These are phyloP conservation scores for Euphysa ruthae DNA, from an alignment of 30 jellyfish, hydroid and myxozoan genomes.

Conservation along the genomic window DNA sequence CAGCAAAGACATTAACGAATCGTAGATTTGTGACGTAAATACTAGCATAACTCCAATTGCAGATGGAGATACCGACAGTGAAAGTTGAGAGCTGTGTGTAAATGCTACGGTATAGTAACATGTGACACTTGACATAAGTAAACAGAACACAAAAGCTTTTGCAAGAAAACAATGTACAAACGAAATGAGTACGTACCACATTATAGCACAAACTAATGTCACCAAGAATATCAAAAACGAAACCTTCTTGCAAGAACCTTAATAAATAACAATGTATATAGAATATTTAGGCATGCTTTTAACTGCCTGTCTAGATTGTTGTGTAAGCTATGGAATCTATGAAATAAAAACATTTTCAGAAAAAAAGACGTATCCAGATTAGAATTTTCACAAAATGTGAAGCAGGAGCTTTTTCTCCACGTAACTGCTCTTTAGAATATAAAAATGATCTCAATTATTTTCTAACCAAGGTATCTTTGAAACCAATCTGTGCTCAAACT, in stretches of 20 bases:
- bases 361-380: no score
- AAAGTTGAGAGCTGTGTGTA: constrained; percentile 65
- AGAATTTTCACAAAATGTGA: no score
- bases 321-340: no score
- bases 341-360: no score
- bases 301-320: no score
- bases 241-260: constrained; percentile 37
- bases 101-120: constrained; percentile 75
- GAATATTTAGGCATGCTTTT: no score
- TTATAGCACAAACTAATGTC: constrained; percentile 16
- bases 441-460: no score
- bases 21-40: constrained; percentile 29
- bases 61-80: constrained; percentile 43
- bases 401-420: no score
- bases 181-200: constrained; percentile 26
- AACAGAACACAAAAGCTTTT: background rate
- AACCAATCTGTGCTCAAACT: no score
- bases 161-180: constrained; percentile 11
- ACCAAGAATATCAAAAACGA: constrained; percentile 34
- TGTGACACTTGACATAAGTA: constrained; percentile 17
- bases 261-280: no score
- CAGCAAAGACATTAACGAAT: constrained; percentile 3
- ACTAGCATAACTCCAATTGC: constrained; percentile 31
- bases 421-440: no score
- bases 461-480: no score